These are phyloP conservation scores for Gadopsis bispinosus DNA, from an alignment of 2,797 vertebrate species.

Conservation along the genomic window DNA sequence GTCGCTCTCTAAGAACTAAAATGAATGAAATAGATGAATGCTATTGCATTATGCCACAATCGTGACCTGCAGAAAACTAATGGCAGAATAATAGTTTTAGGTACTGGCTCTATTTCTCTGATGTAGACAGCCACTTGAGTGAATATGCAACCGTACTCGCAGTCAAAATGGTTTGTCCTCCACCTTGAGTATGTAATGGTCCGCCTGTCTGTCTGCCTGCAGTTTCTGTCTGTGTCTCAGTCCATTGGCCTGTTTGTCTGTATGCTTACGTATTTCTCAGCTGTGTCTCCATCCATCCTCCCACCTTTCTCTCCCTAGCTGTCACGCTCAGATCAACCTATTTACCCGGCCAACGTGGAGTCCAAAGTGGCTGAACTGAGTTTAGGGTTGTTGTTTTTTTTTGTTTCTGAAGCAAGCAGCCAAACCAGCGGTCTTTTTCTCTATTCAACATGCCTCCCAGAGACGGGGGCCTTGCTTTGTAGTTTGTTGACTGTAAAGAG, in stretches of 20 bases:
- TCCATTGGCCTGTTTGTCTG: conserved; percentile 36
- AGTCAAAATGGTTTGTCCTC: conserved; percentile 76
- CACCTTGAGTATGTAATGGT: conserved; percentile 68
- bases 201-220: conserved; percentile 63
- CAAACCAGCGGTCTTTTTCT: conserved; percentile 67
- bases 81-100: conserved; percentile 85
- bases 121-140: conserved; percentile 81
- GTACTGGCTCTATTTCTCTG: conserved; percentile 76
- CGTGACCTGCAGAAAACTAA: conserved; percentile 85
- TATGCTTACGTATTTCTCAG: conserved; percentile 18
- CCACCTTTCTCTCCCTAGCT: conserved; percentile 50
- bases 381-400: conserved; percentile 53
- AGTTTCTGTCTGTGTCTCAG: conserved; percentile 14
- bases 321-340: conserved; percentile 50
- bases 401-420: conserved; percentile 68
- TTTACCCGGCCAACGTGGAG: conserved; percentile 49
- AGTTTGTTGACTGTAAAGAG: conserved; percentile 83
- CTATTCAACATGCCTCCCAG: conserved; percentile 73
- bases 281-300: conserved; percentile 34
- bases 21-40: conserved; percentile 86
- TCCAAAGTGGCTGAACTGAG: conserved; percentile 61
- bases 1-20: conserved; percentile 84
- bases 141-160: conserved; percentile 75
- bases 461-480: conserved; percentile 78
- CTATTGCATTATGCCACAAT: conserved; percentile 85